These are phyloP conservation scores for Metalampra italica DNA, from an alignment of 2,888 invertebrate species.

Conservation along the genomic window DNA sequence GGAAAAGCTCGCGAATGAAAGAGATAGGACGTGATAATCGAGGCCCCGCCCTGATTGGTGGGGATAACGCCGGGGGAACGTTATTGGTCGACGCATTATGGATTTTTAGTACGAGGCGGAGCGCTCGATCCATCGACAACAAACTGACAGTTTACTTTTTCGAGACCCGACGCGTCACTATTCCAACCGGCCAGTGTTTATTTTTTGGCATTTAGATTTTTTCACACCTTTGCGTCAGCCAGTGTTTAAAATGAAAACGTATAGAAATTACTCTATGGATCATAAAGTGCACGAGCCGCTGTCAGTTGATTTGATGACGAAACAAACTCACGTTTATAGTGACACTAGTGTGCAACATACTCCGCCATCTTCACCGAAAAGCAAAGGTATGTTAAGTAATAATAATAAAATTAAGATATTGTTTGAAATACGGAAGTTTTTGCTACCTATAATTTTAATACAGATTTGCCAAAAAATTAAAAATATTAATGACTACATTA, in stretches of 20 bases:
- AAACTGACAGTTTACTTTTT: conserved; percentile 62
- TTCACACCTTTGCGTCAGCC: conserved; percentile 5
- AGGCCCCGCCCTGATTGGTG: conserved; percentile 64
- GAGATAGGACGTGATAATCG: conserved; percentile 48
- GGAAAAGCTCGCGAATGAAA: conserved; percentile 56
- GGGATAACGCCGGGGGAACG: conserved; percentile 50
- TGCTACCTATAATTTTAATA: too few relatives aligned
- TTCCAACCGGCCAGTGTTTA: conserved; percentile 22
- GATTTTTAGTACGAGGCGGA: conserved; percentile 64
- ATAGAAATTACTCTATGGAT: conserved; percentile 37
- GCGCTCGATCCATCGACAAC: conserved; percentile 36
- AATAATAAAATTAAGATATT: too few relatives aligned
- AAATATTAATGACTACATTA: too few relatives aligned
- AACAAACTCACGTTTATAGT: conserved; percentile 31
- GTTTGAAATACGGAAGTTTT: too few relatives aligned
- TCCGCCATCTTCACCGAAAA: conserved; percentile 59
- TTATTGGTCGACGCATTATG: conserved; percentile 69
- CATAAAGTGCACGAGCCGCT: conserved; percentile 39
- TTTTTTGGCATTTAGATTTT: conserved; percentile 6
- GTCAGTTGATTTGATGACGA: conserved; percentile 44
- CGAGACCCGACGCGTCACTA: conserved; percentile 26
- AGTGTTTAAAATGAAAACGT: conserved; percentile 36
- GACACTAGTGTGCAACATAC: conserved; percentile 36
- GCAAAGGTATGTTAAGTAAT: conserved; percentile 49
- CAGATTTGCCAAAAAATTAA: too few relatives aligned